phyloP scores from a whole-genome alignment of 2,113 vertebrate species.

The Acrocephalus kingi region DNA sequence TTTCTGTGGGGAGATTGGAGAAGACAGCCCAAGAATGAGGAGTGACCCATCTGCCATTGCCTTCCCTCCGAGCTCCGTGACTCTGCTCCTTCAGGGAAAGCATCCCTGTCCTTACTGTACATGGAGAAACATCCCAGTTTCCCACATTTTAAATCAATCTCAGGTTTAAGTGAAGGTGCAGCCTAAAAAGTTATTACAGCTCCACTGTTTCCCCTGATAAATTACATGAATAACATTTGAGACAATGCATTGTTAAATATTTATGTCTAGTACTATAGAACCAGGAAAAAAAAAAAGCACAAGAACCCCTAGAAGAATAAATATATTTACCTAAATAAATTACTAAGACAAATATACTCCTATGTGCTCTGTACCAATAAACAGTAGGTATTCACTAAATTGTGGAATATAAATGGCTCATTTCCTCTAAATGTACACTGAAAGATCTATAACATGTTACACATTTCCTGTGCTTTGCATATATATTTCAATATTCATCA shows the following conservation, averaged over 20 bases:
- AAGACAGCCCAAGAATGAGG: not conserved
- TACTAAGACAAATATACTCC: conserved; percentile 88
- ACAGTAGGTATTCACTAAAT: conserved; percentile 89
- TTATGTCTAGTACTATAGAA: conserved; percentile 83
- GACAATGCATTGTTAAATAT: conserved; percentile 88
- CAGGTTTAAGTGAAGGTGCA: conserved; percentile 81
- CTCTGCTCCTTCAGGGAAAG: not conserved
- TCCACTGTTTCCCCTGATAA: conserved; percentile 81
- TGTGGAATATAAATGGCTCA: conserved; percentile 90
- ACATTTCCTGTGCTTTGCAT: conserved; percentile 86
- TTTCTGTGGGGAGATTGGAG: not conserved
- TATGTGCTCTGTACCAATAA: conserved; percentile 86
- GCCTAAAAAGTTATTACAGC: conserved; percentile 82
- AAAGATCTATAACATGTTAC: conserved; percentile 86
- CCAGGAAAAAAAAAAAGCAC: conserved; percentile 75
- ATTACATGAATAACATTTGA: conserved; percentile 87
- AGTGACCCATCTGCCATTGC: fast-evolving
- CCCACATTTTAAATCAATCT: conserved; percentile 74
- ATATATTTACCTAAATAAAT: conserved; percentile 91
- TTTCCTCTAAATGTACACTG: conserved; percentile 86
- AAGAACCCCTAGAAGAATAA: conserved; percentile 84
- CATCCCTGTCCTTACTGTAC: not conserved
- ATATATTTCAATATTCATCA: conserved; percentile 91
- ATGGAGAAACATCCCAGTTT: conserved; percentile 49
- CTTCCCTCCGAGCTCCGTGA: not conserved